phyloP scores from a whole-genome alignment of 2,113 vertebrate genomes.

The Marmota flaviventris region DNA sequence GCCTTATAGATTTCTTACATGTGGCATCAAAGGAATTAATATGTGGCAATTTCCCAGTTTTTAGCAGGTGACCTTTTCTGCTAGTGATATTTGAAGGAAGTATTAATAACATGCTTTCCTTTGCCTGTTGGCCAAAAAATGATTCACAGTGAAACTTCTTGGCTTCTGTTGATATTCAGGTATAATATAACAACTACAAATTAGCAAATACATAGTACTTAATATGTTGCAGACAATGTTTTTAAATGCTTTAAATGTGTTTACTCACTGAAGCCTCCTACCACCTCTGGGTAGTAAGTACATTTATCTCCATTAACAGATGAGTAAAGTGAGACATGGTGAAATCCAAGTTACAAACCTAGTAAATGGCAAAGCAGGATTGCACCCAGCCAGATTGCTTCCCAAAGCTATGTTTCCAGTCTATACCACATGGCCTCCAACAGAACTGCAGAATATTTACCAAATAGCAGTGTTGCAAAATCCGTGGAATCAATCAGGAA shows the following conservation, averaged over 20 bases:
- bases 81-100: slow-evolving; percentile 58
- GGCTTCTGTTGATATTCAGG: slow-evolving; percentile 26
- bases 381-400: background rate
- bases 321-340: slow-evolving; percentile 25
- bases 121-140: slow-evolving; percentile 11
- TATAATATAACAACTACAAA: background rate
- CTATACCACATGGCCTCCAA: accelerated
- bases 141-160: slow-evolving; percentile 36
- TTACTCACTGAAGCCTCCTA: background rate
- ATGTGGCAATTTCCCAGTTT: slow-evolving; percentile 62
- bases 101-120: slow-evolving; percentile 60
- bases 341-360: background rate
- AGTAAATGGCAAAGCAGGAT: background rate
- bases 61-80: slow-evolving; percentile 49
- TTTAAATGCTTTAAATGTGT: slow-evolving; percentile 20
- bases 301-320: background rate
- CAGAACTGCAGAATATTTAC: background rate
- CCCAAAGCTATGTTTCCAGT: background rate
- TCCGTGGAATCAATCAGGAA: background rate
- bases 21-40: slow-evolving; percentile 53
- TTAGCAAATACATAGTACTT: slow-evolving; percentile 5
- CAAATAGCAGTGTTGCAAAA: background rate
- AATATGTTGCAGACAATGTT: slow-evolving; percentile 3
- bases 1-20: slow-evolving; percentile 37
- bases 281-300: background rate